Evolutionary conservation across 1,140 invertebrate genomes (phyloP), one percentile per base, ranked within the genome.

Genomic region (Drosophila lowei): DNA sequence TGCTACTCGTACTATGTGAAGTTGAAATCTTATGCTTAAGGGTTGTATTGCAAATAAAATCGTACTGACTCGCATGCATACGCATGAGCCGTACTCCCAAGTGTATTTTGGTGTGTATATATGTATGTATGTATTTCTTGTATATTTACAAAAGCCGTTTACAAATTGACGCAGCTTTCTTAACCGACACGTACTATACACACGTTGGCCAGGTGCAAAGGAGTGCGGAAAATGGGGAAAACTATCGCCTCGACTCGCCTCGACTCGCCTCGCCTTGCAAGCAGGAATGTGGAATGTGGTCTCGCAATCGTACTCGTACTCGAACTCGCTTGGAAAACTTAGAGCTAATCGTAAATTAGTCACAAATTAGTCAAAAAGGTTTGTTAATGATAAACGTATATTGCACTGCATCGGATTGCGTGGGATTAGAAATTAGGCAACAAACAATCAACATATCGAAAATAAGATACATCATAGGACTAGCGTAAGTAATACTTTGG

Each of bases 21-120:
- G 74, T 79, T 70, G 62, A 80, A 86, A 80, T 85, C 77, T 81
- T 86, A 86, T 61, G 72, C 67, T 74, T 86, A 86, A 38, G 70
- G 72, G 44, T 73, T 65, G 60, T 75, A 72, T 70, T 64, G 76
- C 79, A 84, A 73, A 41, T 41, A n/a, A 68, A 56, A 68, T 70
- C 34, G 34, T 38, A 38, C 34, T 38, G 11, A 13, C 11, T 38
- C 9, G 30, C 9, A 34, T 34, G 30, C 30, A 3, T 8, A 30
- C 28, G 28, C 23, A 30, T 30, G 7, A 30, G 2, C 7, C 28
- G 30, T 30, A 38, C 34, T 38, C 30, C 11, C 8, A 34, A 34
- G 30, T 34, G 30, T 9, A 11, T 34, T 9, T 11, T 9, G 30
- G 11, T 38, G 34, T 38, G 11, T 38, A 38, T 30, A 30, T 30